A percentile compares a stretch with the other conserved stretches of the same genome.
These are phyloP conservation scores for Cryptotermes secundus DNA, from an alignment of 1,140 invertebrate genomes.

Conservation along the genomic window DNA sequence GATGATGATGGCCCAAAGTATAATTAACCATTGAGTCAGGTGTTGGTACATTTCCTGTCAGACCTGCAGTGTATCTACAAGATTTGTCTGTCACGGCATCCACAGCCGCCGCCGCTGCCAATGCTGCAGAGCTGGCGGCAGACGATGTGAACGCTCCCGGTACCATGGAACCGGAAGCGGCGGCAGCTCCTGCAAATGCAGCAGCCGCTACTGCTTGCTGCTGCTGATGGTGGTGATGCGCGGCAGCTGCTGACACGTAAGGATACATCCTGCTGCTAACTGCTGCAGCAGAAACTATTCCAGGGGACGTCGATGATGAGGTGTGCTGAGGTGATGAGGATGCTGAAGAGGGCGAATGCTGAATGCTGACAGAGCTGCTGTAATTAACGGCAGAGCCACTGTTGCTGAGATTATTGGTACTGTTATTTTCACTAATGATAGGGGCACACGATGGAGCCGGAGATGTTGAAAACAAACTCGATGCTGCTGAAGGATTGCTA, in stretches of 20 bases:
- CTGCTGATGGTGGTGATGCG: conserved; percentile 69
- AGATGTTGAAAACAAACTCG: conserved; percentile 57
- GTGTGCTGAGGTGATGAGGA: conserved; percentile 51
- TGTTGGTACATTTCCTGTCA: conserved; percentile 61
- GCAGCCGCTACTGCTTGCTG: conserved; percentile 67
- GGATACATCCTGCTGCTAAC: conserved; percentile 63
- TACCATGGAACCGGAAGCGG: conserved; percentile 62
- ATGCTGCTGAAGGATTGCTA: conserved; percentile 50
- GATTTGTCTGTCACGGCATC: conserved; percentile 57
- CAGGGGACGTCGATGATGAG: conserved; percentile 50
- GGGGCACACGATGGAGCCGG: conserved; percentile 45
- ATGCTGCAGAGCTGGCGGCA: conserved; percentile 54
- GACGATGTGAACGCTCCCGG: conserved; percentile 59
- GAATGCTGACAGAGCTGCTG: conserved; percentile 35
- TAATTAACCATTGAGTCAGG: conserved; percentile 80
- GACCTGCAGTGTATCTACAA: conserved; percentile 67
- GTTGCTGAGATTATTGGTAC: conserved; percentile 17
- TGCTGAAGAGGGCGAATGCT: conserved; percentile 50
- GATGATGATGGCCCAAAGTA: conserved; percentile 69
- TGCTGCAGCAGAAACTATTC: conserved; percentile 49
- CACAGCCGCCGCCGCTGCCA: conserved; percentile 65
- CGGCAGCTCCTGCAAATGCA: conserved; percentile 63
- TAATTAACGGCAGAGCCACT: not conserved
- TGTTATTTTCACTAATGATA: conserved; percentile 33
- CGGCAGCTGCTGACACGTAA: conserved; percentile 66